Evolutionary conservation across 2,888 invertebrate species (phyloP).

Genomic region (Leptopterna dolabrata): DNA sequence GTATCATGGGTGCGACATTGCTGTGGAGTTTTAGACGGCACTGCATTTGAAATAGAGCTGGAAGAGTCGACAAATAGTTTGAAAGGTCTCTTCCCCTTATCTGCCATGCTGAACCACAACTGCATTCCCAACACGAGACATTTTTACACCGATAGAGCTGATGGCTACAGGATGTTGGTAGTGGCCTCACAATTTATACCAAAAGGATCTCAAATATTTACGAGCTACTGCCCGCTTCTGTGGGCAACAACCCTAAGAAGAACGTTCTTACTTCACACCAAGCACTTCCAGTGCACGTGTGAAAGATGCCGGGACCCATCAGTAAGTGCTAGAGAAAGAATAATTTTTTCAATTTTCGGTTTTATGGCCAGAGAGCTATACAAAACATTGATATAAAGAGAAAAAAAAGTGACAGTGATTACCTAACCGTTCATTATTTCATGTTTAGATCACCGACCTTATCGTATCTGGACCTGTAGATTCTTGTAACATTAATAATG

Average conservation of each 20-base stretch:
- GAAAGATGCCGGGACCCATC: constrained; percentile 75
- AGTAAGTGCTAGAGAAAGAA: constrained; percentile 63
- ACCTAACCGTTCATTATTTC: too few species aligned
- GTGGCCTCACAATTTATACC: constrained; percentile 73
- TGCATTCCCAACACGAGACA: constrained; percentile 77
- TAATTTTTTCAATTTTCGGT: not conserved
- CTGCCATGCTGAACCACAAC: constrained; percentile 77
- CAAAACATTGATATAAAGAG: too few species aligned
- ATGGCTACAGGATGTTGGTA: constrained; percentile 72
- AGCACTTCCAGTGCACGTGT: constrained; percentile 77
- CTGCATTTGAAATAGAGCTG: constrained; percentile 74
- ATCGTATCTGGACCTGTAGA: too few species aligned
- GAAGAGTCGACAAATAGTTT: constrained; percentile 66
- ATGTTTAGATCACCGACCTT: too few species aligned
- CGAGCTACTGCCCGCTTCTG: constrained; percentile 74
- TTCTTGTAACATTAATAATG: too few species aligned
- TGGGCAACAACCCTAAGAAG: constrained; percentile 78
- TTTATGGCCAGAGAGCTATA: too few species aligned
- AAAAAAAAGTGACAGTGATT: too few species aligned
- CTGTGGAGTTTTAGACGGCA: constrained; percentile 75
- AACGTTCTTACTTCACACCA: constrained; percentile 74
- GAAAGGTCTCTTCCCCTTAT: constrained; percentile 76
- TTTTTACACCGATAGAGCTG: constrained; percentile 69
- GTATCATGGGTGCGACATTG: constrained; percentile 70
- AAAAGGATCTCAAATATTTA: constrained; percentile 73